phyloP scores from a whole-genome alignment of 2,797 vertebrate genomes.

The Emys orbicularis region DNA sequence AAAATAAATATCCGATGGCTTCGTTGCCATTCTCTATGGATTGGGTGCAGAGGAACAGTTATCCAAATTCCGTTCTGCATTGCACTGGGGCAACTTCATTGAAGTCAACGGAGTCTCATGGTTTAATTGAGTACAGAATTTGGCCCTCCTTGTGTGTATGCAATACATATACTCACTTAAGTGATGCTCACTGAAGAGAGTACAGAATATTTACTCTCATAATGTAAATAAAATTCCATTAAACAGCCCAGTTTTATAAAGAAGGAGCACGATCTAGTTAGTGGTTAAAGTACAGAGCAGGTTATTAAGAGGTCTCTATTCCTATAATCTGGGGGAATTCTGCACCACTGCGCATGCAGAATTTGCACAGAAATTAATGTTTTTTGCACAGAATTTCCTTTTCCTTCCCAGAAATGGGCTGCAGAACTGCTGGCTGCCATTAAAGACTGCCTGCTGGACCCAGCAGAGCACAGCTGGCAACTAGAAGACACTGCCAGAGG shows the following conservation, averaged over 20 bases:
- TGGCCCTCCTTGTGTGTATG: background rate
- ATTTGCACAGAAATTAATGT: too few relatives aligned
- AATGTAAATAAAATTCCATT: background rate
- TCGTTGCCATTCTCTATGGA: background rate
- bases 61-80: background rate
- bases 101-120: background rate
- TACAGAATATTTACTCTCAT: background rate
- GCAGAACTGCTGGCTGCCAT: too few relatives aligned
- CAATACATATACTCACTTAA: background rate
- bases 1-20: background rate
- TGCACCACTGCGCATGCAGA: too few relatives aligned
- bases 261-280: background rate
- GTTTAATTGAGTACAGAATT: background rate
- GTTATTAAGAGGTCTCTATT: slow-evolving; percentile 42
- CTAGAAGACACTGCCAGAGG: too few relatives aligned
- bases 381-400: too few relatives aligned
- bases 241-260: slow-evolving; percentile 16
- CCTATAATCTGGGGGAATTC: background rate
- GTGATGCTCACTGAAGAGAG: background rate
- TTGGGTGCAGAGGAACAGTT: background rate
- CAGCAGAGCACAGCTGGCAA: too few relatives aligned
- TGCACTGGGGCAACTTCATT: background rate
- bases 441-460: too few relatives aligned
- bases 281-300: background rate
- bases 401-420: too few relatives aligned